phyloP scores from a whole-genome alignment of 1,140 invertebrate genomes.

The Drosophila tristis region DNA sequence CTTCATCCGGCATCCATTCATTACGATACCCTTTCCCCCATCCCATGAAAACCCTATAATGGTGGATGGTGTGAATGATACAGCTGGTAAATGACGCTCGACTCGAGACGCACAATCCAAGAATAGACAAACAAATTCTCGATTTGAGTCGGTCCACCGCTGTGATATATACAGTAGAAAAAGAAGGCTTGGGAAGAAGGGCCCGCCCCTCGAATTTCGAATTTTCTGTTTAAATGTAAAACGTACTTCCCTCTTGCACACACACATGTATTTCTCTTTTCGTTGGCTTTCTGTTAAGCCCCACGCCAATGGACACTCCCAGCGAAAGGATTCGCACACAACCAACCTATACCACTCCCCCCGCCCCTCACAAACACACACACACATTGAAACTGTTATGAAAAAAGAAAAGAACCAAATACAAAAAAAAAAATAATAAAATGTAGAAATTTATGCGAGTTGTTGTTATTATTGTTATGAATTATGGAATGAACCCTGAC shows the following conservation, averaged over 20 bases:
- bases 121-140: slow-evolving; percentile 21
- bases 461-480: neutral
- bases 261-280: slow-evolving; percentile 12
- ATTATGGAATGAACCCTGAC: neutral
- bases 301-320: neutral
- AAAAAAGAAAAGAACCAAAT: slow-evolving; percentile 42
- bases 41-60: neutral
- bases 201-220: neutral
- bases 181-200: neutral
- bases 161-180: neutral
- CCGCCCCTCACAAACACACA: slow-evolving; percentile 4
- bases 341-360: neutral
- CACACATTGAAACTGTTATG: slow-evolving; percentile 34
- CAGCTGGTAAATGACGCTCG: slow-evolving; percentile 11
- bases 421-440: slow-evolving; percentile 51
- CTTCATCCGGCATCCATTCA: too few species aligned
- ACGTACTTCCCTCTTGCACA: too few species aligned
- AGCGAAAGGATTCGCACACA: slow-evolving; percentile 5
- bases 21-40: too few species aligned
- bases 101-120: too few species aligned
- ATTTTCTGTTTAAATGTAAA: too few species aligned
- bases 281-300: slow-evolving; percentile 12
- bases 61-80: slow-evolving; percentile 15
- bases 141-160: neutral
- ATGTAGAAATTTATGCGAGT: slow-evolving; percentile 13